Conservation (phyloP, 2,113 vertebrate genomes). For the Trichechus manatus region DNA sequence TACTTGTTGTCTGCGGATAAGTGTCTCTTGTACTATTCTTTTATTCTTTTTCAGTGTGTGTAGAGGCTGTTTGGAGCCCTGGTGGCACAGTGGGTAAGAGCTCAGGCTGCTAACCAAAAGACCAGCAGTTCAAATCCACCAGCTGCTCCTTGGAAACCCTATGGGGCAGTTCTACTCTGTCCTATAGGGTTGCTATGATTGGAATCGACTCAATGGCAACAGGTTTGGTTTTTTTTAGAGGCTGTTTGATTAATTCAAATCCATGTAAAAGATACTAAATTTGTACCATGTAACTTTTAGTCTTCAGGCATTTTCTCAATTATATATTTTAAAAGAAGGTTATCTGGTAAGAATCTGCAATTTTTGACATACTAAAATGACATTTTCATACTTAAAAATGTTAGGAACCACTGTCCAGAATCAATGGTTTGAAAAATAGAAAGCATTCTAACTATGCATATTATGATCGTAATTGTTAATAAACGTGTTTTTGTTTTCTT, state of each 20-base stretch:
- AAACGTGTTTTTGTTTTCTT: neutral
- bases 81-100: too few relatives aligned
- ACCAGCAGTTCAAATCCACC: too few relatives aligned
- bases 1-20: fast-evolving
- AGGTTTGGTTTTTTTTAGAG: too few relatives aligned
- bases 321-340: neutral
- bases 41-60: neutral
- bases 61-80: neutral
- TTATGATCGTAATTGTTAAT: too few relatives aligned
- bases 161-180: too few relatives aligned
- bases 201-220: too few relatives aligned
- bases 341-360: neutral
- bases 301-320: neutral
- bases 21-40: neutral
- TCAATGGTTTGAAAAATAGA: neutral
- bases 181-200: too few relatives aligned
- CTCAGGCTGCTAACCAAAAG: too few relatives aligned
- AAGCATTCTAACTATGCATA: neutral
- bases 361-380: neutral
- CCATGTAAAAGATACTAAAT: neutral
- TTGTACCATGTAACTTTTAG: neutral
- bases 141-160: too few relatives aligned
- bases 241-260: neutral
- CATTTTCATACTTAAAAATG: neutral
- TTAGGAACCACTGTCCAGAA: neutral